Percentiles rank a stretch among this genome's conserved stretches.
Conservation (phyloP, 2,888 invertebrate genomes). For the Troglohyphantes excavatus region DNA sequence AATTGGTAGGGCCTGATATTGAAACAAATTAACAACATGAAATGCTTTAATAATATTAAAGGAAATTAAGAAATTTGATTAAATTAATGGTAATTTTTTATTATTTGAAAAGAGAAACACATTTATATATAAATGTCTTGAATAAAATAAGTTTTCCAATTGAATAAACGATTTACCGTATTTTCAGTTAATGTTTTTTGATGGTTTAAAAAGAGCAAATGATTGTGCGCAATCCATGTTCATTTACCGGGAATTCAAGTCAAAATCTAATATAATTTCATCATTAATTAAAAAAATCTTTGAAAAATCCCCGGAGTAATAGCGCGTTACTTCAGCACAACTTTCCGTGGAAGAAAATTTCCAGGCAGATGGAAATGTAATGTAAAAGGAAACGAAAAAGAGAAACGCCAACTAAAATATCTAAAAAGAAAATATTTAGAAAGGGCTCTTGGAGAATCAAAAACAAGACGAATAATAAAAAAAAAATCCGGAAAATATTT, state of each 20-base stretch:
- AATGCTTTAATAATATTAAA: no score
- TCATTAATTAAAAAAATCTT: neutral
- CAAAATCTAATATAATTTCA: neutral
- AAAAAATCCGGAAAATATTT: constrained; percentile 25
- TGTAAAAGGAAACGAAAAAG: constrained; percentile 11
- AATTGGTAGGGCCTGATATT: no score
- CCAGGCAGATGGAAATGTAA: constrained; percentile 39
- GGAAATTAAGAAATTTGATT: no score
- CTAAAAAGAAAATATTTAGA: constrained; percentile 18
- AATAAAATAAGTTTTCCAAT: no score
- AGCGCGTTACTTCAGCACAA: neutral
- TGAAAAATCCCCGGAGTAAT: neutral
- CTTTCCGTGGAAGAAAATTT: neutral
- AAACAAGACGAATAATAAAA: neutral
- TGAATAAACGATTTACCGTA: no score
- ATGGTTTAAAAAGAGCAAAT: no score
- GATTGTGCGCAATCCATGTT: no score
- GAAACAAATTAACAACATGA: no score
- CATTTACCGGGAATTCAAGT: neutral
- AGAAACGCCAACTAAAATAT: constrained; percentile 1
- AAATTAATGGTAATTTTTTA: no score
- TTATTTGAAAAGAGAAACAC: no score
- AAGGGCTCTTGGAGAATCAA: neutral
- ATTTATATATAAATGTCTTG: no score
- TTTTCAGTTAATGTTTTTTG: no score